Conservation (phyloP, 2,113 vertebrate species). For the Ondatra zibethicus region DNA sequence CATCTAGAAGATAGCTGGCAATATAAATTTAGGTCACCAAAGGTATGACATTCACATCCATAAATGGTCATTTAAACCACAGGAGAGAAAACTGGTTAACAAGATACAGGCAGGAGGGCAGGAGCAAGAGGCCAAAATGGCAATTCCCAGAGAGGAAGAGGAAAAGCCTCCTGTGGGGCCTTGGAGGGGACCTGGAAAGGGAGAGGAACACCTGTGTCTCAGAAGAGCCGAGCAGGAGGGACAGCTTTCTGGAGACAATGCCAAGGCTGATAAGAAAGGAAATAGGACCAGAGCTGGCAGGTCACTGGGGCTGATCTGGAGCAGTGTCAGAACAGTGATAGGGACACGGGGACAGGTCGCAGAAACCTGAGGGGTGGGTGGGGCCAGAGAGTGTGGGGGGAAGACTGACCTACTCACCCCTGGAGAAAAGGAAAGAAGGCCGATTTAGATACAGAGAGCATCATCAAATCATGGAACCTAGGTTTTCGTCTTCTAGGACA, state of each 20-base stretch:
- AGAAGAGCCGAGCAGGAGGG: neutral
- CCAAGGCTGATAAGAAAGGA: slow-evolving; percentile 64
- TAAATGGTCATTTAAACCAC: neutral
- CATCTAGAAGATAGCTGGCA: neutral
- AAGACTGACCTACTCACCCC: neutral
- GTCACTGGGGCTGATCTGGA: neutral
- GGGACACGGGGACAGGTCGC: neutral
- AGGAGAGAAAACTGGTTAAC: neutral
- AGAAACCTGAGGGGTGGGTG: neutral
- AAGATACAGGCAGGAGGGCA: neutral
- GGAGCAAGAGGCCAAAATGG: neutral
- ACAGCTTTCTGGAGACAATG: slow-evolving; percentile 2
- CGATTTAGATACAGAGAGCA: neutral
- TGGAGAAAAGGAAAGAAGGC: neutral
- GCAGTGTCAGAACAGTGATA: neutral
- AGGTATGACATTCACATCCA: neutral
- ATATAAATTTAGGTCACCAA: neutral
- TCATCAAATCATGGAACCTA: neutral
- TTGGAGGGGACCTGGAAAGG: neutral
- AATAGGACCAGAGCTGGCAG: neutral
- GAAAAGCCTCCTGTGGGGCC: neutral
- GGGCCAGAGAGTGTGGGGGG: neutral
- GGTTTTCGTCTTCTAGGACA: slow-evolving; percentile 1
- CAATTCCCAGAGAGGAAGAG: slow-evolving; percentile 8
- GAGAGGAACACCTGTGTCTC: neutral